Evolutionary conservation across 2,888 invertebrate species (phyloP), one percentile per base, ranked within the genome.

Genomic region (Temnothorax rugatulus): DNA sequence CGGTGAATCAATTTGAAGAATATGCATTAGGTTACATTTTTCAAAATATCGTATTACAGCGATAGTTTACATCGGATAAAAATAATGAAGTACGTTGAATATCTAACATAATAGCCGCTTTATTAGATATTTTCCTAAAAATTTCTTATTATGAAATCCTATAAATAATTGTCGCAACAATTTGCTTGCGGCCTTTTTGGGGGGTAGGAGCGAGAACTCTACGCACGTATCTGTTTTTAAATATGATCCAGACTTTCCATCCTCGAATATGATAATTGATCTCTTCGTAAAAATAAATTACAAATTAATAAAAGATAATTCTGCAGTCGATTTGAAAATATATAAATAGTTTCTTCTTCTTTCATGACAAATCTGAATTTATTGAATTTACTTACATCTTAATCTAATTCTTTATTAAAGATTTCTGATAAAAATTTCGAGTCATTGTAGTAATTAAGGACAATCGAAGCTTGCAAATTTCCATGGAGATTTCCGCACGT

Each of bases 111-210:
- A 54, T 47, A 50, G n/a, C 1, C 38, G 15, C 13, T 13, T 74
- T n/a, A 1, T 59, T 44, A 41, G 1, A 29, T 59, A 38, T 71
- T 52, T 34, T n/a, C 21, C 8, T n/a, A 34, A 69, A 34, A 15
- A 8, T 34, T 18, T n/a, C 3, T n/a, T 44, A 29, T 38, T 73
- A 29, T 11, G 9, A 59, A 25, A 13, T 47, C 1, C 15, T 34
- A 41, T 1, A 25, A 15, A 50, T 29, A 29, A 2, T 61, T 74
- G 4, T 57, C 18, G n/a, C 2, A 29, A 44, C 61, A 59, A n/a
- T 29, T n/a, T 11, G 11, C 9, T 25, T 21, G 25, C 1, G 0
- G 15, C 75, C 50, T 85, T 85, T 89, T 54, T 54, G 1, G 2
- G 18, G 18, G 18, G 18, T 50, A 47, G 18, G 47, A 50, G 25